A percentile compares a stretch with the other conserved stretches of the same genome.
Conservation (phyloP, 2,797 vertebrate species). For the Sardinella longiceps region DNA sequence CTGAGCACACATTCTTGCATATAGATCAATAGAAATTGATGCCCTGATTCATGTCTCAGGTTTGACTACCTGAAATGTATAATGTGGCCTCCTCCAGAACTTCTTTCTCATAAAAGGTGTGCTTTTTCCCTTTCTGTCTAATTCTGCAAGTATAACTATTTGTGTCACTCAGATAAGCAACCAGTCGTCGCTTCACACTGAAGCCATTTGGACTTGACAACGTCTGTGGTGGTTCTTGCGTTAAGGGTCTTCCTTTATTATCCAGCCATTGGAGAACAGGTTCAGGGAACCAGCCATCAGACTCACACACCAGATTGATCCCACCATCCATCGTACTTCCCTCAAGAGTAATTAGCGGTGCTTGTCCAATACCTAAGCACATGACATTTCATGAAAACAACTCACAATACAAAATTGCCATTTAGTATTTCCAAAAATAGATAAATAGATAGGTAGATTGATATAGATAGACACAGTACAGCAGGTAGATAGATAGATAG, state of each 20-base stretch:
- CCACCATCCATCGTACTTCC: not conserved
- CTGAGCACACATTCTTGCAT: no score
- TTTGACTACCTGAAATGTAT: no score
- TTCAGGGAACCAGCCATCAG: slow-evolving; percentile 43
- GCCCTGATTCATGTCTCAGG: no score
- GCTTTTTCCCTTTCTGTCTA: not conserved
- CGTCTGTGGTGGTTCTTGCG: not conserved
- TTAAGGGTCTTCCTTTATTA: not conserved
- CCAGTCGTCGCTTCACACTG: not conserved
- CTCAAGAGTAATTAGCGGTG: slow-evolving; percentile 34
- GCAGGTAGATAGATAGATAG: no score
- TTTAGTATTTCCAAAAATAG: no score
- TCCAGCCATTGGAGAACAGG: slow-evolving; percentile 42
- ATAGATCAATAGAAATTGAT: no score
- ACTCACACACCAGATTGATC: slow-evolving; percentile 40
- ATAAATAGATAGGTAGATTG: no score
- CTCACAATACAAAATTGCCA: no score
- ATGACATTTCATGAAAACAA: not conserved
- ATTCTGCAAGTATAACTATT: not conserved
- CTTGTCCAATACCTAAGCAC: slow-evolving; percentile 22
- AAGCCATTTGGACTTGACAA: not conserved
- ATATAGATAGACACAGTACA: no score
- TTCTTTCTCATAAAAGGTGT: no score
- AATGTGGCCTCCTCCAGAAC: no score
- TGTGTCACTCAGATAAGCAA: not conserved